Base-by-base conservation (phyloP, 2,113 vertebrate genomes). In the Motacilla tschutschensis region DNA sequence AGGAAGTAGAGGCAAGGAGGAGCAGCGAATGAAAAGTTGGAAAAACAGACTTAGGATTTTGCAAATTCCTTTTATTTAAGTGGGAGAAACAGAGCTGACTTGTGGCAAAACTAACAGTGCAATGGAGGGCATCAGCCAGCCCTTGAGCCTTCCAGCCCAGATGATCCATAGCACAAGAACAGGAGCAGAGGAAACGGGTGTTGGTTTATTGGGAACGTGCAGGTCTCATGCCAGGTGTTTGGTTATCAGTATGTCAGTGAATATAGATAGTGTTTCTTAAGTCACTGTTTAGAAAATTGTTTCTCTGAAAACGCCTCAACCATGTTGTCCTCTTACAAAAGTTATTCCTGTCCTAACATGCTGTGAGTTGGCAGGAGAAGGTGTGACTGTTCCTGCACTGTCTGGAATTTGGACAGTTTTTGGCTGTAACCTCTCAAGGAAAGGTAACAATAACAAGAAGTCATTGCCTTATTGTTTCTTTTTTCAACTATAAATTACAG, bases 361-460 rank as follows among this genome's bases (percentile, higher is more conserved):
- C 91, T 90, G 58, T 17, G 20, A 84, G 62, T 85, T 90, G 91
- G 90, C 92, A 93, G 71, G 57, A 91, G 21, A 87, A 91, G 81
- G 73, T 93, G 89, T 88, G 83, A 89, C 92, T 94, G 86, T 91
- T 94, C 86, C 79, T 94, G 87, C 44, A 31, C 79, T 91, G 89
- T 94, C 94, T 96, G 95, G 92, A 96, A 95, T 94, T 79, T 85
- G 87, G 84, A 94, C 92, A 96, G 83, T 83, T 96, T 94, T 94
- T 93, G 92, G 84, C 90, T 93, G 69, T 96, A 95, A 95, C 94
- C 92, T 95, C 92, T 95, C 77, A 80, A 86, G 83, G 82, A 92
- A 93, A 95, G 89, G 85, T 87, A 95, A 89, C 90, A 94, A 83
- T 93, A 95, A 96, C 94, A 96, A 95, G 88, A 80, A 96, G 86